Conservation (phyloP, 1,140 invertebrate species). For the Matsumurasca onukii region DNA sequence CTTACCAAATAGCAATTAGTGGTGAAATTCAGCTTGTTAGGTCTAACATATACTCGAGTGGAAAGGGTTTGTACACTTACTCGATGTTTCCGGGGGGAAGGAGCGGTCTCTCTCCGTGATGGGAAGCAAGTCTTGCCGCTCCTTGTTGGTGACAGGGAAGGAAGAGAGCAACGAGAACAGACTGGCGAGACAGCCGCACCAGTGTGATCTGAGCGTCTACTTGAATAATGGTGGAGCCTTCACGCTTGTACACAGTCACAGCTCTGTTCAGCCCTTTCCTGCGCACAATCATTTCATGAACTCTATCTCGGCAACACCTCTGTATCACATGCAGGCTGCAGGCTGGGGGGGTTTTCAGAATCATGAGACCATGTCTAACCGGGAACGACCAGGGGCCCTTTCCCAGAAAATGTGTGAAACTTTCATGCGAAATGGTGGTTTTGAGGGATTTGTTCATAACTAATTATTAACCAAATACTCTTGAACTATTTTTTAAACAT, state of each 20-base stretch:
- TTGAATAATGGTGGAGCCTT: conserved; percentile 67
- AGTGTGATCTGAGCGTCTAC: conserved; percentile 68
- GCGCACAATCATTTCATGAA: conserved; percentile 40
- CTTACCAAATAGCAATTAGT: no score
- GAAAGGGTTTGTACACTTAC: conserved; percentile 11
- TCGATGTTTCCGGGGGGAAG: conserved; percentile 3
- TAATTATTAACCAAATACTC: no score
- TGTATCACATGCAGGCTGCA: conserved; percentile 10
- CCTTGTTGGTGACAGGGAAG: conserved; percentile 70
- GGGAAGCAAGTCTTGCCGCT: conserved; percentile 52
- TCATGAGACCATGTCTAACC: no score
- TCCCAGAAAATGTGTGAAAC: no score
- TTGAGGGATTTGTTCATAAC: no score
- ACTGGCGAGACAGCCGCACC: conserved; percentile 61
- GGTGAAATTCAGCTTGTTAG: no score
- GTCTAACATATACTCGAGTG: no score
- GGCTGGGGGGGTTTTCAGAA: no score
- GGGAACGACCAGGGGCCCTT: no score
- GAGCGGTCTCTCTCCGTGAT: conserved; percentile 20
- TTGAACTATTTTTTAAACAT: no score
- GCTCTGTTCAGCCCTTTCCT: conserved; percentile 69
- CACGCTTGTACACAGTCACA: conserved; percentile 72
- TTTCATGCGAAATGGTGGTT: no score
- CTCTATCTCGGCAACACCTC: conserved; percentile 25
- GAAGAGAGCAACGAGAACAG: conserved; percentile 58